Evolutionary conservation across 2,113 vertebrate species (phyloP), one percentile per base, ranked within the genome.

Genomic region (Butastur rufipennis): DNA sequence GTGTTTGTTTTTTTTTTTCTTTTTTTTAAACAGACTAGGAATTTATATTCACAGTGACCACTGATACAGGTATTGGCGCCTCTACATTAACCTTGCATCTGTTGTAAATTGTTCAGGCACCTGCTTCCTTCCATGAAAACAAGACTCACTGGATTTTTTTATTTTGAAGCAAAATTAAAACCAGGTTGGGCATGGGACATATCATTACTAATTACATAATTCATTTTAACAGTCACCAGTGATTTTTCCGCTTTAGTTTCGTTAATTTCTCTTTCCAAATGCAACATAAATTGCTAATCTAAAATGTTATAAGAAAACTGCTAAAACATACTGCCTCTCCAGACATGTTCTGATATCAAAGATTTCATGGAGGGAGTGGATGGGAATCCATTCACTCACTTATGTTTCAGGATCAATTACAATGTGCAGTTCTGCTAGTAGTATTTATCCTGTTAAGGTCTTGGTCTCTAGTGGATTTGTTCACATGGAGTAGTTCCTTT

Each of bases 141-240:
- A 88, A 81, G 72, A 95, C 78, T 67, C 86, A 72, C 0, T 63
- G 73, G 25, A 86, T 56, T 88, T 92, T 92, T 89, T 78, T 45
- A 72, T 86, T 84, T 85, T 52, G 43, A 91, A 71, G 72, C 56
- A 80, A 86, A 93, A 95, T 50, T 71, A 93, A 93, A 96, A 84
- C 77, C 91, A 95, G 86, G 42, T 6, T 55, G 50, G 38, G 42
- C 52, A 77, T 11, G 90, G 72, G 31, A 83, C 15, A 7, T 50
- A 59, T 74, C 29, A 47, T 9, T 81, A 59, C 29, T 84, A 88
- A 95, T 93, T 23, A 74, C 34, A 52, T 67, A 32, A 84, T 61
- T 81, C 21, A 52, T 85, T 87, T 91, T 59, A 93, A 65, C 80
- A 87, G 77, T 61, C 40, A 53, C 16, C 53, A 61, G 52, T 43